Conservation (phyloP, 2,888 invertebrate genomes). For the Tubulanus polymorphus region DNA sequence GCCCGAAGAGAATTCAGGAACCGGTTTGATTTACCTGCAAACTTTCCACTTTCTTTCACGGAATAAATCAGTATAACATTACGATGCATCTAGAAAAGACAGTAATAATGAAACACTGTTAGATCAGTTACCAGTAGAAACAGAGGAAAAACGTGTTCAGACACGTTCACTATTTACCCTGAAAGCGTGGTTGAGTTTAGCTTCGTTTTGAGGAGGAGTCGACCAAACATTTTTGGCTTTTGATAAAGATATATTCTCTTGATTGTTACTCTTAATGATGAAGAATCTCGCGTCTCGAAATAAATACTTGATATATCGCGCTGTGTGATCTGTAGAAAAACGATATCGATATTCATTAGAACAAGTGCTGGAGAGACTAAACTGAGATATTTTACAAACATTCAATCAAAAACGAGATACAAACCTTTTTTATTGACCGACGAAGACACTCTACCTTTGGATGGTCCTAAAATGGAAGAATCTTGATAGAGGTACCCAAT, state of each 20-base stretch:
- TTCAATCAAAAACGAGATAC: too few relatives aligned
- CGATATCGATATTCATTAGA: too few relatives aligned
- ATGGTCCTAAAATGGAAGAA: too few relatives aligned
- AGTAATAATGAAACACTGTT: not conserved
- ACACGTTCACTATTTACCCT: slow-evolving; percentile 55
- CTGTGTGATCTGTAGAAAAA: slow-evolving; percentile 7
- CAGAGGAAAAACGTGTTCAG: not conserved
- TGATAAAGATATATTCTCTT: slow-evolving; percentile 90
- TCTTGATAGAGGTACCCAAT: too few relatives aligned
- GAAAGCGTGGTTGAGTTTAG: slow-evolving; percentile 90
- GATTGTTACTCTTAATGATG: slow-evolving; percentile 96
- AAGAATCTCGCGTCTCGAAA: slow-evolving; percentile 92
- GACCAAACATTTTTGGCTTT: slow-evolving; percentile 95
- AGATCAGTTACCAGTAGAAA: not conserved
- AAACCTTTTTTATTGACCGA: too few relatives aligned
- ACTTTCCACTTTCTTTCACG: slow-evolving; percentile 94
- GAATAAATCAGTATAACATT: slow-evolving; percentile 95
- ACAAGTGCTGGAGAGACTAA: too few relatives aligned
- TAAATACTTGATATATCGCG: slow-evolving; percentile 70
- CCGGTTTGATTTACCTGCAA: slow-evolving; percentile 55
- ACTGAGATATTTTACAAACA: too few relatives aligned
- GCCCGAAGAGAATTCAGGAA: too few relatives aligned
- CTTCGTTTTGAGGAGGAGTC: slow-evolving; percentile 93
- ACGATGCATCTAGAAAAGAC: slow-evolving; percentile 65
- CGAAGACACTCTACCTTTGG: too few relatives aligned